These are phyloP conservation scores for Hymenopus coronatus DNA, from an alignment of 2,888 invertebrate species.

Conservation along the genomic window DNA sequence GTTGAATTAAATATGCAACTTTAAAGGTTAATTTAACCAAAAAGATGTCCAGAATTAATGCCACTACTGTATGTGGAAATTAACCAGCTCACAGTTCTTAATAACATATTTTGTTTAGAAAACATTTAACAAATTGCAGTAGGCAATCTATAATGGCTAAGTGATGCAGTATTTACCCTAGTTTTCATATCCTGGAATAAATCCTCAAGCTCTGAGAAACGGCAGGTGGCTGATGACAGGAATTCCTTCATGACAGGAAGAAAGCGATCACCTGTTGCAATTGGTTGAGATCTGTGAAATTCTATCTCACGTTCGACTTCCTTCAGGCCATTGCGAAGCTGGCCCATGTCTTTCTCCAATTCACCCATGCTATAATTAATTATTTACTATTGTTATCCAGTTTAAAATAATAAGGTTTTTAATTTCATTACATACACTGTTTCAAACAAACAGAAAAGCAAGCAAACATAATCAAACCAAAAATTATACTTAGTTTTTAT, in stretches of 20 bases:
- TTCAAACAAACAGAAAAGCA: neutral
- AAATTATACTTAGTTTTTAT: neutral
- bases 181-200: slow-evolving; percentile 94
- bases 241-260: slow-evolving; percentile 93
- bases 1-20: no score
- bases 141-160: no score
- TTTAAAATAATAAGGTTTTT: neutral
- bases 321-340: slow-evolving; percentile 76
- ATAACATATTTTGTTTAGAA: no score
- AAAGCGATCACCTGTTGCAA: slow-evolving; percentile 74
- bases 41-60: no score
- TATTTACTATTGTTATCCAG: neutral
- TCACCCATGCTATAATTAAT: slow-evolving; percentile 67
- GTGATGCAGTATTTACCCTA: slow-evolving; percentile 47
- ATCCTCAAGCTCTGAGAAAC: slow-evolving; percentile 89
- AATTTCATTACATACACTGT: neutral
- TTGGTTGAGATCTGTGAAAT: slow-evolving; percentile 76
- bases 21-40: no score
- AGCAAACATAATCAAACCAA: neutral
- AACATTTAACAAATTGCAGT: no score
- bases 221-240: slow-evolving; percentile 86
- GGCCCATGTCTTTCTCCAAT: slow-evolving; percentile 84
- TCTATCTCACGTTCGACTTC: slow-evolving; percentile 88
- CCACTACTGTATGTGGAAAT: no score
- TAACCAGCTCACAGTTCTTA: no score